A percentile compares a stretch with the other conserved stretches of the same genome.
phyloP scores from a whole-genome alignment of 2,113 vertebrate genomes.

The Bos taurus region ARS-UCD2.0 NC_037350.1:29743501-29744000 shows the following conservation, averaged over 20 bases:
- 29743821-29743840: background rate
- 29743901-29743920: no score
- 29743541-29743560: background rate
- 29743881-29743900: no score
- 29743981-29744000: no score
- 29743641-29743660: background rate
- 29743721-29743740: background rate
- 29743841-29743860: no score
- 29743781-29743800: background rate
- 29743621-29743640: background rate
- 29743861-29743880: no score
- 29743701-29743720: background rate
- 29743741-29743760: background rate
- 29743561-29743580: fast-evolving
- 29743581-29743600: background rate
- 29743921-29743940: no score
- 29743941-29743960: no score
- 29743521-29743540: background rate
- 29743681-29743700: background rate
- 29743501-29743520: background rate
- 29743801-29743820: background rate
- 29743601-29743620: background rate
- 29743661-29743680: background rate
- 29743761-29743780: background rate
- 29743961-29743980: no score